Evolutionary conservation across 2,888 invertebrate genomes (phyloP).

Genomic region (Melieria crassipennis): DNA sequence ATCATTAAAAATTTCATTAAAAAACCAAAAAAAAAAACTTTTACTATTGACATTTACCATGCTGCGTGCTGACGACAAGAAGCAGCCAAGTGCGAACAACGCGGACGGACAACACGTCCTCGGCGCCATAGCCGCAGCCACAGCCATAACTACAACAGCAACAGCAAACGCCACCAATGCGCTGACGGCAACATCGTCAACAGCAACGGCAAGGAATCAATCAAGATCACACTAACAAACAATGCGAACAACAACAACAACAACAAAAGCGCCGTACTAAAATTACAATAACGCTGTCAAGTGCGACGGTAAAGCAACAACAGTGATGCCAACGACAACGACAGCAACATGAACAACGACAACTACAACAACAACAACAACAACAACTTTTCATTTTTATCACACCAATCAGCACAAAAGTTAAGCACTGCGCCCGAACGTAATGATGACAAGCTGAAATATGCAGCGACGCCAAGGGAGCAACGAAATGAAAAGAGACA

Average conservation of each 20-base stretch:
- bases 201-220: constrained; percentile 14
- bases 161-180: neutral
- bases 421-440: neutral
- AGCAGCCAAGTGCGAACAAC: neutral
- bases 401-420: constrained; percentile 21
- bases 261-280: constrained; percentile 5
- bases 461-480: too few species aligned
- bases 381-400: constrained; percentile 24
- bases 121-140: neutral
- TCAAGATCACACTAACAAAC: constrained; percentile 7
- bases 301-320: constrained; percentile 2
- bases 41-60: constrained; percentile 23
- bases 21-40: constrained; percentile 12
- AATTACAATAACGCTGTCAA: neutral
- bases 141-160: neutral
- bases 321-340: neutral
- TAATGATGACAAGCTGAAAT: neutral
- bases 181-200: constrained; percentile 8
- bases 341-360: constrained; percentile 9
- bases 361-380: constrained; percentile 22
- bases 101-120: neutral
- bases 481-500: too few species aligned
- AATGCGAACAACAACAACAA: constrained; percentile 3
- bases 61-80: neutral
- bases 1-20: constrained; percentile 12